Evolutionary conservation across 2,888 invertebrate genomes (phyloP), one percentile per base, ranked within the genome.

Genomic region (Rhagium mordax): DNA sequence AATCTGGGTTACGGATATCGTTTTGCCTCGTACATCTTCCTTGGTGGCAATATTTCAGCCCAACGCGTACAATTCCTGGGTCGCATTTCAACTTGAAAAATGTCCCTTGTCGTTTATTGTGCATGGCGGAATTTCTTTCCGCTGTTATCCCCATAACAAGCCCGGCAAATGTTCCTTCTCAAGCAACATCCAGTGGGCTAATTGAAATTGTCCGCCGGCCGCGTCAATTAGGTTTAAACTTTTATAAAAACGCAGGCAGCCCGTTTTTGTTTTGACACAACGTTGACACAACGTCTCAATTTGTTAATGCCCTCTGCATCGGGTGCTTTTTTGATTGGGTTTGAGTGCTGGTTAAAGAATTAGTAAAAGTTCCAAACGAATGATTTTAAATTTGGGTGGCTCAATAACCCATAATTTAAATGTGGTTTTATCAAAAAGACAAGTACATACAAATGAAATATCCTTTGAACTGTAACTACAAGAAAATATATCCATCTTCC

Each of bases 51-150:
- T 86, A 86, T 86, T 85, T 86, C 85, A 86, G 81, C 77, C 80
- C 81, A 81, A 84, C 85, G 84, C 84, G 85, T 86, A 86, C 84
- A 86, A 84, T 84, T 84, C 84, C 85, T 79, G 84, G 83, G 83
- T 84, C 84, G 81, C 81, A 80, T 85, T 85, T 84, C 84, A 81
- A 79, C 78, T 82, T 85, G 85, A 86, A 85, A 85, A 85, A 86
- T 86, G 84, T 84, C 78, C 80, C 83, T 80, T 80, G 83, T 84
- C 84, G 82, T 84, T 84, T 84, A 82, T 84, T 81, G 83, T 83
- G 81, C 83, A 81, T 81, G 80, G 78, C 78, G 81, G 81, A 83
- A 81, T 83, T 83, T 79, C 79, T 79, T 81, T 64, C 77, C 74
- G 76, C 80, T 79, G 78, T 78, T 78, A 79, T 79, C 78, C 77